Conservation (phyloP, 2,797 vertebrate genomes). For the Champsocephalus gunnari region DNA sequence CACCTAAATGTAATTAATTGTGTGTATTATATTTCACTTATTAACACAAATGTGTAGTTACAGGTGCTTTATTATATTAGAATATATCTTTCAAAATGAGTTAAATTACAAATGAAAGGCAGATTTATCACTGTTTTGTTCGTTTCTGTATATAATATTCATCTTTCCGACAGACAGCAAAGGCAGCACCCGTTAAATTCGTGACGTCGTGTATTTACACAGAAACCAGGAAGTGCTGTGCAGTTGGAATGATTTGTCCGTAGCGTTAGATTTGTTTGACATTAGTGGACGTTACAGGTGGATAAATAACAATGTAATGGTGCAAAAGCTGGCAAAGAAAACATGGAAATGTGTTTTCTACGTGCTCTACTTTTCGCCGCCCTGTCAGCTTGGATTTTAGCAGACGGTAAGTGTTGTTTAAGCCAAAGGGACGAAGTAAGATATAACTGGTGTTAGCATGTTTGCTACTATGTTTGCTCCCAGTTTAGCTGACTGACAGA, state of each 20-base stretch:
- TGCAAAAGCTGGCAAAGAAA: conserved; percentile 30
- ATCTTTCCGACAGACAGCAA: conserved; percentile 18
- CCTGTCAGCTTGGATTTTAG: conserved; percentile 50
- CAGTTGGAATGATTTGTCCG: no score
- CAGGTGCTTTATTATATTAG: neutral
- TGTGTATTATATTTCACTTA: neutral
- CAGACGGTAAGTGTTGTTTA: conserved; percentile 68
- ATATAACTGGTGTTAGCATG: conserved; percentile 38
- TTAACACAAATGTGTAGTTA: neutral
- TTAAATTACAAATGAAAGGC: neutral
- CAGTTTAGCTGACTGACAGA: neutral
- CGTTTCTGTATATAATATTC: accelerated
- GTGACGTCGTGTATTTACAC: conserved; percentile 54
- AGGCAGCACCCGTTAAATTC: neutral
- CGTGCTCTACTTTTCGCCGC: conserved; percentile 54
- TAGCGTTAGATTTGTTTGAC: neutral
- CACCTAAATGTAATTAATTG: neutral
- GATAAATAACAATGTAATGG: conserved; percentile 53
- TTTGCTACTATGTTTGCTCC: conserved; percentile 16
- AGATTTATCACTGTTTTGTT: accelerated
- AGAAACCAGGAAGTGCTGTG: conserved; percentile 58
- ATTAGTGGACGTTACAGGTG: conserved; percentile 1
- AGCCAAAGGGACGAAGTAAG: neutral
- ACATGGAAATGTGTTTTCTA: conserved; percentile 67
- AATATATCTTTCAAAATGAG: neutral